phyloP scores from a whole-genome alignment of 2,888 invertebrate genomes.

The Platycnemis pennipes region DNA sequence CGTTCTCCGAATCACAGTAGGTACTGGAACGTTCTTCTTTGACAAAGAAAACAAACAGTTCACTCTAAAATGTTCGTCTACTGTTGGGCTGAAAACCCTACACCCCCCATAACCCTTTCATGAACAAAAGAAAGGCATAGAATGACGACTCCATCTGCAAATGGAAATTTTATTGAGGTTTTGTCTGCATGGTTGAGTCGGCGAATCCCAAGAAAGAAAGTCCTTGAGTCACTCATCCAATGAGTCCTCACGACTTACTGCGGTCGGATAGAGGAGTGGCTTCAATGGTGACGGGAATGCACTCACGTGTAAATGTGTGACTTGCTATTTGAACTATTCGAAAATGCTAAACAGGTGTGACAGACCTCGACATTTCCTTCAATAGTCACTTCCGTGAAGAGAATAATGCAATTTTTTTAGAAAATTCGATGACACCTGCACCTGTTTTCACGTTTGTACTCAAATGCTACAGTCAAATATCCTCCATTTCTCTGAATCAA shows the following conservation, averaged over 20 bases:
- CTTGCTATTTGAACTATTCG: not conserved
- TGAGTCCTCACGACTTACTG: not conserved
- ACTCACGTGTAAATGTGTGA: not conserved
- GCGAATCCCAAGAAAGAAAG: not conserved
- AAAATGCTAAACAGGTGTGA: not conserved
- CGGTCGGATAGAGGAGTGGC: not conserved
- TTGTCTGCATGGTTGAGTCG: not conserved
- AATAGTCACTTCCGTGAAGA: not conserved
- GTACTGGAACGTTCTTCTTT: not conserved
- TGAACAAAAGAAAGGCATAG: not conserved
- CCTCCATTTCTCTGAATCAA: not conserved
- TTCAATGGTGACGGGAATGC: not conserved
- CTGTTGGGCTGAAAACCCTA: not conserved
- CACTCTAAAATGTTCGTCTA: not conserved
- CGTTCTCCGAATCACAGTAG: too few species aligned
- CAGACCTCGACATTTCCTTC: not conserved
- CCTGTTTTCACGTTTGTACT: not conserved
- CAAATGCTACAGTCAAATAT: not conserved
- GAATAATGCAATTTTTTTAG: not conserved
- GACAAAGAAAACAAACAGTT: not conserved
- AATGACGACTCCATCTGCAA: not conserved
- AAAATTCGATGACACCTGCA: not conserved
- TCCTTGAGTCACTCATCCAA: not conserved
- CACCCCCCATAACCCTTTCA: not conserved
- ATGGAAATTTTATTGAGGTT: not conserved